Conservation (phyloP, 1,140 invertebrate species). For the Nylanderia fulva region DNA sequence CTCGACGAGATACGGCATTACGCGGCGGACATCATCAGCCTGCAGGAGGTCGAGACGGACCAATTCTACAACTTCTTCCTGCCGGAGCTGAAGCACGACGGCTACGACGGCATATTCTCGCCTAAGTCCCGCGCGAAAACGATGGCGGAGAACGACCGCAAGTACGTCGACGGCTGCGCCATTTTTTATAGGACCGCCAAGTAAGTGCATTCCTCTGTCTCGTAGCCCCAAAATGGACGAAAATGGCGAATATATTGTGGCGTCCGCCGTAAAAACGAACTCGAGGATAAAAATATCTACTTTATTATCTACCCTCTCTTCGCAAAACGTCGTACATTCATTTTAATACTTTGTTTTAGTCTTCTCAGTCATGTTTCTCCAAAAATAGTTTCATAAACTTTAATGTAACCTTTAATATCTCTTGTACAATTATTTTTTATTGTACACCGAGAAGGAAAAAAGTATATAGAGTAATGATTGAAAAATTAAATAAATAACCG, state of each 20-base stretch:
- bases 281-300: neutral
- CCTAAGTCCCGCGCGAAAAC: constrained; percentile 99
- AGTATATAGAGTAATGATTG: neutral
- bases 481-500: neutral
- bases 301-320: neutral
- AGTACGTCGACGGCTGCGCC: constrained; percentile 99
- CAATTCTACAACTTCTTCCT: constrained; percentile 99
- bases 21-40: constrained; percentile 98
- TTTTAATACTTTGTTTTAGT: neutral
- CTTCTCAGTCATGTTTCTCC: neutral
- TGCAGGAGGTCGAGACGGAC: constrained; percentile 99
- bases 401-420: neutral
- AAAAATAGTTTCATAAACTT: neutral
- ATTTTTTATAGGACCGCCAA: constrained; percentile 98
- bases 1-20: constrained; percentile 98
- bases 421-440: neutral
- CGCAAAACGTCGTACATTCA: neutral
- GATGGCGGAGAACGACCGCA: constrained; percentile 98
- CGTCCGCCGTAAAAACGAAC: neutral
- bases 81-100: constrained; percentile 96
- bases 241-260: neutral
- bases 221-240: neutral
- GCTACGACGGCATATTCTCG: constrained; percentile 99
- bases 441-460: neutral
- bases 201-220: constrained; percentile 88